Evolutionary conservation across 2,888 invertebrate genomes (phyloP).

Genomic region (Calliphora vomitoria): DNA sequence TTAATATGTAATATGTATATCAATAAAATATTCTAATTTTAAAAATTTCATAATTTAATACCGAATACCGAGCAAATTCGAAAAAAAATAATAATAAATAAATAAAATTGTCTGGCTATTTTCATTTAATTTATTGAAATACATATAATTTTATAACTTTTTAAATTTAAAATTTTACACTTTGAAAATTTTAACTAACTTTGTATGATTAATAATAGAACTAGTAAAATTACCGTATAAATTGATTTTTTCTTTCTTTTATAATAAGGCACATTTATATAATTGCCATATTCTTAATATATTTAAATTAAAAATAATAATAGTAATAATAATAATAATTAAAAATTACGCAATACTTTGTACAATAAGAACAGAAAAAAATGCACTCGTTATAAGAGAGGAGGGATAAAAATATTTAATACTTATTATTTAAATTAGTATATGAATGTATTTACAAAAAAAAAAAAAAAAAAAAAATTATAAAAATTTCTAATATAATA

Average conservation of each 20-base stretch:
- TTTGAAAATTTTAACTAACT: slow-evolving; percentile 58
- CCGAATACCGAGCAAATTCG: too few relatives aligned
- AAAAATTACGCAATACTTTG: slow-evolving; percentile 60
- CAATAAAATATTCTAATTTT: too few relatives aligned
- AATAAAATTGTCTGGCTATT: slow-evolving; percentile 20
- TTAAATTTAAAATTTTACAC: slow-evolving; percentile 37
- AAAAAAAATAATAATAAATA: background rate
- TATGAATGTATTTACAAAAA: slow-evolving; percentile 45
- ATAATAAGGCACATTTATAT: slow-evolving; percentile 60
- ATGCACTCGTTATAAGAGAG: slow-evolving; percentile 53
- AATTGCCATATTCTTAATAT: slow-evolving; percentile 48
- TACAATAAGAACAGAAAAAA: slow-evolving; percentile 62
- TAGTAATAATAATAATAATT: slow-evolving; percentile 34
- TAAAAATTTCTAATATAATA: slow-evolving; percentile 1
- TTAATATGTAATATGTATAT: too few relatives aligned
- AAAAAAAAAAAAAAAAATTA: background rate
- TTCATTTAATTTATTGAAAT: slow-evolving; percentile 64
- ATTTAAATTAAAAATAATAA: slow-evolving; percentile 2
- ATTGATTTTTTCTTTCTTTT: slow-evolving; percentile 13
- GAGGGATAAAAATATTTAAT: slow-evolving; percentile 55
- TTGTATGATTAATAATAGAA: slow-evolving; percentile 28
- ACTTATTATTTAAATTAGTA: slow-evolving; percentile 37
- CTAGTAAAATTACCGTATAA: slow-evolving; percentile 35
- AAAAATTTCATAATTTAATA: too few relatives aligned
- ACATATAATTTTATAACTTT: slow-evolving; percentile 50